phyloP scores from a whole-genome alignment of 2,113 vertebrate species.

The Redunca redunca region DNA sequence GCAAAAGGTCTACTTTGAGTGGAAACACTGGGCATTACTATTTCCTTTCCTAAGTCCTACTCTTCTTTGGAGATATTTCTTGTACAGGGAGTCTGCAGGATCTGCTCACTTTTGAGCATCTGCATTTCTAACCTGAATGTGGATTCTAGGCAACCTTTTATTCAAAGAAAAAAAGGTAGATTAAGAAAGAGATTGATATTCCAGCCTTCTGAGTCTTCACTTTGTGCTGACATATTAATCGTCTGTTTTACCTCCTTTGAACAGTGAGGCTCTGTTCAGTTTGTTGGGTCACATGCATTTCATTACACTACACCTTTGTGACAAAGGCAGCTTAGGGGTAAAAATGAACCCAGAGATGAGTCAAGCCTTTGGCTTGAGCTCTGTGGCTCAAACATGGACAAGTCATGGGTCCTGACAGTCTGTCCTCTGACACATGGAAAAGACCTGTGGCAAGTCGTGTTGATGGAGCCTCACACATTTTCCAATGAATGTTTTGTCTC shows the following conservation, averaged over 20 bases:
- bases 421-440: constrained; percentile 38
- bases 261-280: constrained; percentile 59
- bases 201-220: constrained; percentile 55
- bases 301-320: constrained; percentile 49
- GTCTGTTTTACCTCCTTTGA: constrained; percentile 55
- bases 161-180: constrained; percentile 48
- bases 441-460: background rate
- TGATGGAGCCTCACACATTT: background rate
- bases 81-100: background rate
- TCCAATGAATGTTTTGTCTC: background rate
- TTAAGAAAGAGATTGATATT: constrained; percentile 60
- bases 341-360: constrained; percentile 36
- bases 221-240: constrained; percentile 73
- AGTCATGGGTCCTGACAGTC: constrained; percentile 28
- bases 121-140: constrained; percentile 13
- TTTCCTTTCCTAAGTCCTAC: background rate
- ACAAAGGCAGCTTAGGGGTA: constrained; percentile 47
- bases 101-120: constrained; percentile 17
- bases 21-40: background rate
- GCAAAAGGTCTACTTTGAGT: background rate
- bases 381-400: constrained; percentile 28
- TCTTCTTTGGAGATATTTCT: background rate
- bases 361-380: constrained; percentile 43
- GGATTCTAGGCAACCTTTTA: constrained; percentile 48
- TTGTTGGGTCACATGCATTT: constrained; percentile 48